These are phyloP conservation scores for Tromatobia lineatoria DNA, from an alignment of 2,888 invertebrate genomes.

Conservation along the genomic window DNA sequence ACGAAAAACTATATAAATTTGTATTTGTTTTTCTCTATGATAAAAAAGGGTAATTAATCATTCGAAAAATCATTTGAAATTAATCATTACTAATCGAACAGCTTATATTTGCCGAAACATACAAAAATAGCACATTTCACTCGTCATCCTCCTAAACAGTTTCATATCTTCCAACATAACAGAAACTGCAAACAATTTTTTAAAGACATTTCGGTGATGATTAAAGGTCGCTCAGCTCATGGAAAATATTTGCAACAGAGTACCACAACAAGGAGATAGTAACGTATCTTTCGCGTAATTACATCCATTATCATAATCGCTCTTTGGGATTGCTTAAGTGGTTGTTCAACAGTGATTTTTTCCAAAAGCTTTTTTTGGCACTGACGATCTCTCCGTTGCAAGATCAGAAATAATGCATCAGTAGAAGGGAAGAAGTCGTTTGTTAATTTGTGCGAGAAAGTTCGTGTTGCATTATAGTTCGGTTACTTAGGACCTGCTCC, in stretches of 20 bases:
- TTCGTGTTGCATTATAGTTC: constrained; percentile 2
- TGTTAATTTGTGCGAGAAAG: neutral
- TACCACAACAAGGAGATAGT: constrained; percentile 42
- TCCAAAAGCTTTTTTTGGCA: constrained; percentile 14
- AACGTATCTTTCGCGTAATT: constrained; percentile 27
- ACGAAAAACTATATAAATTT: too few relatives aligned
- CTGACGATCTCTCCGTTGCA: neutral
- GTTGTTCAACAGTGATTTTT: constrained; percentile 7
- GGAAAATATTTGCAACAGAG: constrained; percentile 27
- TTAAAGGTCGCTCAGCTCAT: constrained; percentile 11
- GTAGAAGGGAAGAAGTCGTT: constrained; percentile 1
- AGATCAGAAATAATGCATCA: constrained; percentile 21
- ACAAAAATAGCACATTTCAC: neutral
- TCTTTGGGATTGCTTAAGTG: constrained; percentile 20
- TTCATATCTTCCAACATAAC: neutral
- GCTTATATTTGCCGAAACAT: neutral
- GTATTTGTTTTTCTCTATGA: too few relatives aligned
- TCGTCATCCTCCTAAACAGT: neutral
- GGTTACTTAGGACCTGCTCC: neutral
- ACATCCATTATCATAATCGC: constrained; percentile 39
- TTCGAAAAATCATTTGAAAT: neutral
- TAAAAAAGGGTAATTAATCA: neutral
- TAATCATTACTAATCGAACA: too few relatives aligned
- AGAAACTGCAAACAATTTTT: constrained; percentile 2
- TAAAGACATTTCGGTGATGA: constrained; percentile 15